Conservation (phyloP, 2,888 invertebrate genomes). For the Cheilosia vulpina region DNA sequence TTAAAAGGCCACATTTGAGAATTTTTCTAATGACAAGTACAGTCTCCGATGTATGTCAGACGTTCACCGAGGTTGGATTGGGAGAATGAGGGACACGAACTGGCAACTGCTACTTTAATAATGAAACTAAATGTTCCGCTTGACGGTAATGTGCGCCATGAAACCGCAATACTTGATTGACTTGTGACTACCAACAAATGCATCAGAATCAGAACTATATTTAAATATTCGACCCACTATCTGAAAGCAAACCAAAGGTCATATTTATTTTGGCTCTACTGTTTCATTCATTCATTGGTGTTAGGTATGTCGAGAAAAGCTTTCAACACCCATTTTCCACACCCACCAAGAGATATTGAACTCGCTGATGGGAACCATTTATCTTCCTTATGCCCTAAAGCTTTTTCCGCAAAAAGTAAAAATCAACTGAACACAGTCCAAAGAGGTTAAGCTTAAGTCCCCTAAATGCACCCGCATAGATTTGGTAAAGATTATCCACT, state of each 20-base stretch:
- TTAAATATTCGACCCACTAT: not conserved
- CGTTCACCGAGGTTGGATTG: too few species aligned
- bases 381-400: slow-evolving; percentile 30
- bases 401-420: slow-evolving; percentile 3
- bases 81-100: too few species aligned
- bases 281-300: slow-evolving; percentile 50
- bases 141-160: too few species aligned
- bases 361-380: slow-evolving; percentile 18
- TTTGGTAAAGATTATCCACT: slow-evolving; percentile 46
- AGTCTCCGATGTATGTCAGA: too few species aligned
- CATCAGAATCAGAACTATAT: not conserved
- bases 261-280: slow-evolving; percentile 21
- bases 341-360: slow-evolving; percentile 22
- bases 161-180: too few species aligned
- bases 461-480: slow-evolving; percentile 41
- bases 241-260: not conserved
- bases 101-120: too few species aligned
- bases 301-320: not conserved
- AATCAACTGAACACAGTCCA: not conserved
- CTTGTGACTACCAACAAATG: too few species aligned
- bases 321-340: slow-evolving; percentile 16
- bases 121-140: too few species aligned
- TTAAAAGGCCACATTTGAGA: too few species aligned
- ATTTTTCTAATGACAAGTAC: too few species aligned
- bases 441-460: slow-evolving; percentile 46